Conservation (phyloP, 2,113 vertebrate genomes). For the Alligator sinensis region DNA sequence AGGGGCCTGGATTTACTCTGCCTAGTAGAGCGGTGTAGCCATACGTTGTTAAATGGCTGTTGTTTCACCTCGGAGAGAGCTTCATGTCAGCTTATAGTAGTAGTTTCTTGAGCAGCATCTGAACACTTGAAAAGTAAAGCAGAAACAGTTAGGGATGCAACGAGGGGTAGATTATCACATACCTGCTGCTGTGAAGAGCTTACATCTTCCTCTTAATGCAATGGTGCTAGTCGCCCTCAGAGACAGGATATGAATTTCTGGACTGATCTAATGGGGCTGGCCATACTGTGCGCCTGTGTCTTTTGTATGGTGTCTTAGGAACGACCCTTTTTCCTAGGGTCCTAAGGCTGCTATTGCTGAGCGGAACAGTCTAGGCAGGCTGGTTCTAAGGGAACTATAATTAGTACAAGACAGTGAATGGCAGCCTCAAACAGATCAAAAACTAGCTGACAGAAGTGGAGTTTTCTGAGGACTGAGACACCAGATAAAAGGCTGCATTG, state of each 20-base stretch:
- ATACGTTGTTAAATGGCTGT: neutral
- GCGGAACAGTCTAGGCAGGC: neutral
- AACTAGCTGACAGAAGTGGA: fast-evolving
- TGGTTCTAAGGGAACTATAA: neutral
- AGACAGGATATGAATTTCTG: neutral
- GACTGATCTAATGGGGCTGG: neutral
- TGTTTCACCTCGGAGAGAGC: neutral
- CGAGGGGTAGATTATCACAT: neutral
- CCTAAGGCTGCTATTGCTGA: neutral
- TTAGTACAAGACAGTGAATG: neutral
- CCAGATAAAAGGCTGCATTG: neutral
- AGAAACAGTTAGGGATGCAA: neutral
- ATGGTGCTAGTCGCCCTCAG: neutral
- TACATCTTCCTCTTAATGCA: neutral
- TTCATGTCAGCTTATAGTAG: neutral
- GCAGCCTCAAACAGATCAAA: fast-evolving
- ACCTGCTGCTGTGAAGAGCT: neutral
- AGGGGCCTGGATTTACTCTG: neutral
- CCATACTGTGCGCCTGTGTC: neutral
- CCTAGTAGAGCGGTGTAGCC: neutral
- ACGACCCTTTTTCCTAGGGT: neutral
- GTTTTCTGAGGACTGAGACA: conserved; percentile 1
- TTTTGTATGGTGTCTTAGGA: neutral
- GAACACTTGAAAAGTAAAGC: neutral
- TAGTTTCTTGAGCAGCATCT: neutral